Conservation (phyloP, 2,888 invertebrate genomes). For the Periphyllus acericola region DNA sequence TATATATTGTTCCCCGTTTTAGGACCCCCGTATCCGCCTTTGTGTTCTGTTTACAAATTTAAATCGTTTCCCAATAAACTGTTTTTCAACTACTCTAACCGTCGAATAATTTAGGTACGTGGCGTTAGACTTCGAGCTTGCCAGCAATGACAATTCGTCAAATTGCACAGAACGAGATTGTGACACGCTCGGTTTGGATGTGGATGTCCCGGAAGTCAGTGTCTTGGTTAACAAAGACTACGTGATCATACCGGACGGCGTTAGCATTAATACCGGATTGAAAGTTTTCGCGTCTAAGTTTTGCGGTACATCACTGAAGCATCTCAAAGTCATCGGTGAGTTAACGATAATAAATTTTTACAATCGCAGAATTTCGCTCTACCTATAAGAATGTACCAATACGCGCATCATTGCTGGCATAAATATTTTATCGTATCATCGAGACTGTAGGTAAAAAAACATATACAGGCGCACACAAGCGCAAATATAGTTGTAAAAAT, state of each 20-base stretch:
- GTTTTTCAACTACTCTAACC: too few relatives aligned
- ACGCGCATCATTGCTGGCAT: too few relatives aligned
- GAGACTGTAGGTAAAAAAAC: too few relatives aligned
- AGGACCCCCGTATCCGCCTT: too few relatives aligned
- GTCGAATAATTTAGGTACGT: background rate
- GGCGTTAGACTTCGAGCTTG: background rate
- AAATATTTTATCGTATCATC: too few relatives aligned
- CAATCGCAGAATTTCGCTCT: too few relatives aligned
- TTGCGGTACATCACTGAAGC: background rate
- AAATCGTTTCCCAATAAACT: too few relatives aligned
- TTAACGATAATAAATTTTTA: background rate
- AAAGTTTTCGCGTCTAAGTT: background rate
- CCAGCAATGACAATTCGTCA: background rate
- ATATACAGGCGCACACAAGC: background rate
- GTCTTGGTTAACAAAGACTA: background rate
- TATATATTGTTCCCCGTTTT: too few relatives aligned
- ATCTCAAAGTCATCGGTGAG: background rate
- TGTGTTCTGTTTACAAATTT: too few relatives aligned
- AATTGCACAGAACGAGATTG: background rate
- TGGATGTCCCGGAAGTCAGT: background rate
- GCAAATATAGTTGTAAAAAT: background rate
- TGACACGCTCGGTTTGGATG: background rate
- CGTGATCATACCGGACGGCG: background rate
- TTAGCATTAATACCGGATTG: background rate
- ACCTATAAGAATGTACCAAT: too few relatives aligned